Percentiles rank a stretch among this genome's conserved stretches.
Evolutionary conservation across 1,140 invertebrate genomes (phyloP).

Genomic region (Dreissena rostriformis): DNA sequence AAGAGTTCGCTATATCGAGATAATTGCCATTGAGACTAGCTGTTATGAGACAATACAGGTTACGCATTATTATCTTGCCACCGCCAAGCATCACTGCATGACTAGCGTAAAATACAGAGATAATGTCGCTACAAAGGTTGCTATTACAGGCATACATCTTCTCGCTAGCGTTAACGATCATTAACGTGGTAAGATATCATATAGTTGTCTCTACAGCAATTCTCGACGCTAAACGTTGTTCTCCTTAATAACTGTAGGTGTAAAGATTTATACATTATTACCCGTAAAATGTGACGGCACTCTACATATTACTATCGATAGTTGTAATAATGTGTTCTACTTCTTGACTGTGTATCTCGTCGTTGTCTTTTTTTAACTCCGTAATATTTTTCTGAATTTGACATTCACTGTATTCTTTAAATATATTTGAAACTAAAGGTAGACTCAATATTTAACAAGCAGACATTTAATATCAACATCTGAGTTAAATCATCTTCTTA

Average conservation of each 20-base stretch:
- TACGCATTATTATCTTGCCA: constrained; percentile 24
- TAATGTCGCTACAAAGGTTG: constrained; percentile 17
- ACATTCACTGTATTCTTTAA: too few relatives aligned
- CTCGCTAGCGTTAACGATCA: constrained; percentile 14
- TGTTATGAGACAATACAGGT: constrained; percentile 7
- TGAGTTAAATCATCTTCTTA: too few relatives aligned
- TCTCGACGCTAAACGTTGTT: not conserved
- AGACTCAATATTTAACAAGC: too few relatives aligned
- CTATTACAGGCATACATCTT: constrained; percentile 14
- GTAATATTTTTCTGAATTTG: not conserved
- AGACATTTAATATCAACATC: too few relatives aligned
- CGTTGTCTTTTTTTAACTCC: not conserved
- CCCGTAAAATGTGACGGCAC: not conserved
- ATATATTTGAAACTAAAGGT: too few relatives aligned
- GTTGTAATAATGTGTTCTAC: not conserved
- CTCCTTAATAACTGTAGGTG: not conserved
- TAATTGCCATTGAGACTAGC: constrained; percentile 34
- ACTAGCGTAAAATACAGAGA: constrained; percentile 7
- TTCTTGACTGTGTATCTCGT: too few relatives aligned
- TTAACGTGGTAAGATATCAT: constrained; percentile 1
- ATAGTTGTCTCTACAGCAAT: not conserved
- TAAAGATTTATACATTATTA: not conserved
- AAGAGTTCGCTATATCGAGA: constrained; percentile 29
- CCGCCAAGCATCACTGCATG: not conserved
- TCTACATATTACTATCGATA: not conserved